Evolutionary conservation across 2,113 vertebrate genomes (phyloP).

Genomic region (Leptosomus discolor): DNA sequence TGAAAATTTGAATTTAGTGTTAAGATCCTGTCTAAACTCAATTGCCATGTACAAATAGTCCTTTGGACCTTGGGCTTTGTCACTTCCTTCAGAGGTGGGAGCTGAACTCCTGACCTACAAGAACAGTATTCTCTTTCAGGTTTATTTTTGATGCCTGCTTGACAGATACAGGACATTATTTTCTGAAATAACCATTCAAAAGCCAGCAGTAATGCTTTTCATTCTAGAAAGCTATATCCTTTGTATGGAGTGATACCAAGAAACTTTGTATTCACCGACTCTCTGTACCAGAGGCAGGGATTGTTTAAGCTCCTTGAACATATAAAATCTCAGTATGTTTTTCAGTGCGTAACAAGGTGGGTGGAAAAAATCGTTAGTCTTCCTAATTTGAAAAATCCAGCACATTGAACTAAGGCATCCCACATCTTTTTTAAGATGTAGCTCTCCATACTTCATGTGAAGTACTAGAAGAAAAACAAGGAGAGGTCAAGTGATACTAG

Average conservation of each 20-base stretch:
- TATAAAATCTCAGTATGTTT: too few species aligned
- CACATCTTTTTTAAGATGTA: not conserved
- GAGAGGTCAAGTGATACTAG: not conserved
- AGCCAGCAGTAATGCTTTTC: not conserved
- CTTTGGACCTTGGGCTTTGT: not conserved
- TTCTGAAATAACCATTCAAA: not conserved
- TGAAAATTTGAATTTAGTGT: not conserved
- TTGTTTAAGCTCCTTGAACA: not conserved
- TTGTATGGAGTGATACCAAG: not conserved
- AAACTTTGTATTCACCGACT: not conserved
- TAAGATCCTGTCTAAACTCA: not conserved
- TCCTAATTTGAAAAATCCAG: not conserved
- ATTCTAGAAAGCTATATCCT: not conserved
- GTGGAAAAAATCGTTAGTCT: not conserved
- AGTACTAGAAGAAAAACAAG: not conserved
- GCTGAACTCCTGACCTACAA: not conserved
- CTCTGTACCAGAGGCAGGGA: not conserved
- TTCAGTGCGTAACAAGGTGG: not conserved
- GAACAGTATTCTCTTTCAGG: not conserved
- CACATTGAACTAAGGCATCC: not conserved
- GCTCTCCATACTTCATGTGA: not conserved
- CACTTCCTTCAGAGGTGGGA: not conserved
- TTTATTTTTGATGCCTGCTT: not conserved
- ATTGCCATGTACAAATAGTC: not conserved
- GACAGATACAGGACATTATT: not conserved